Percentiles rank a stretch among this genome's conserved stretches.
Evolutionary conservation across 1,140 invertebrate species (phyloP).

Genomic region (Nylanderia fulva): DNA sequence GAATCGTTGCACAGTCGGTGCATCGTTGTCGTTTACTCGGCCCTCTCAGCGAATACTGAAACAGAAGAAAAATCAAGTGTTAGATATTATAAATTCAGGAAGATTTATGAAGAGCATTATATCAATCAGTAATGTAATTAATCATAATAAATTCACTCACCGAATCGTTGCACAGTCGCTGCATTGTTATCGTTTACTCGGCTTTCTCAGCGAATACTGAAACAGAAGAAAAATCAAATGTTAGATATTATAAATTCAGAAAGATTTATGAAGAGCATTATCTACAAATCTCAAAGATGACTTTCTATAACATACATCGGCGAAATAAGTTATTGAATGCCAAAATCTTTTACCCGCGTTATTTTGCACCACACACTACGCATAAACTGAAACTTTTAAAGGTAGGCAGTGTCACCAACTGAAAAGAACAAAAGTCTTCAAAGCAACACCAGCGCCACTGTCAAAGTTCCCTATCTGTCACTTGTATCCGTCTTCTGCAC

Average conservation of each 20-base stretch:
- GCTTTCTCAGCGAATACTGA: not conserved
- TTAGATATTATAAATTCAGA: not conserved
- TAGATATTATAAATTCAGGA: not conserved
- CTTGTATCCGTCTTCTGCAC: not conserved
- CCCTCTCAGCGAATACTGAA: not conserved
- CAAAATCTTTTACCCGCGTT: not conserved
- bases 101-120: not conserved
- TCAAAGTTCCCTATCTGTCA: not conserved
- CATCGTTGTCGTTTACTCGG: no score
- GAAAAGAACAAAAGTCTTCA: not conserved
- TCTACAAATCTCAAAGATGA: not conserved
- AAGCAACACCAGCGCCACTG: slow-evolving; percentile 10
- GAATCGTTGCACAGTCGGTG: not conserved
- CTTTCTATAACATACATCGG: no score
- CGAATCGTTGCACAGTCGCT: not conserved
- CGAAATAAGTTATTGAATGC: no score
- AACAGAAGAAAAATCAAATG: not conserved
- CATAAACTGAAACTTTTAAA: not conserved
- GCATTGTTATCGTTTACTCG: no score
- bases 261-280: not conserved
- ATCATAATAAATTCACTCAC: slow-evolving; percentile 9
- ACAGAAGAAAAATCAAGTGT: not conserved
- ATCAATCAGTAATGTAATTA: no score
- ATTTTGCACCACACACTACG: no score
- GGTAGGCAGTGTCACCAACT: not conserved